Percentiles rank a stretch among this genome's conserved stretches.
phyloP scores from a whole-genome alignment of 2,113 vertebrate species.

The Amblyornis subalaris region DNA sequence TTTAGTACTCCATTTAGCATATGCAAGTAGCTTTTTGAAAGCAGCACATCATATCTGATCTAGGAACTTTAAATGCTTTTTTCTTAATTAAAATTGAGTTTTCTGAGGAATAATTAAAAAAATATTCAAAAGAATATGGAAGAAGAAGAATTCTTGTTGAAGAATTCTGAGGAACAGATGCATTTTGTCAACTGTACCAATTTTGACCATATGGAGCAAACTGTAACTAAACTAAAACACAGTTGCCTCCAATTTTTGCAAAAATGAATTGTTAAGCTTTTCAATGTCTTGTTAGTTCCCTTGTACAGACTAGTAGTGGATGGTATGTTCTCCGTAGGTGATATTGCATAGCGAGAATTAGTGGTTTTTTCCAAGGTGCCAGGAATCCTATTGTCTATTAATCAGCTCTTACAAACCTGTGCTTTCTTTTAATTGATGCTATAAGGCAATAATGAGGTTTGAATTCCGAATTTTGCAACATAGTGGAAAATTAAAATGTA shows the following conservation, averaged over 20 bases:
- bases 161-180: not conserved
- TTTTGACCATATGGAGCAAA: not conserved
- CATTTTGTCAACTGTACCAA: not conserved
- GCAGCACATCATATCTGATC: not conserved
- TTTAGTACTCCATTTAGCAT: not conserved
- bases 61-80: not conserved
- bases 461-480: not conserved
- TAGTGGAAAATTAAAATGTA: not conserved
- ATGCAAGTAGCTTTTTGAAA: not conserved
- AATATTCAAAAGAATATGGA: not conserved
- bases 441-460: not conserved
- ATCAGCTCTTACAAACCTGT: not conserved
- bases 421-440: not conserved
- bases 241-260: not conserved
- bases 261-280: not conserved
- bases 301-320: not conserved
- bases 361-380: not conserved
- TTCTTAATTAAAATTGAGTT: not conserved
- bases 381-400: not conserved
- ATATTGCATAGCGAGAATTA: not conserved
- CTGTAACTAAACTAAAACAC: not conserved
- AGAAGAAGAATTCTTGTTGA: not conserved
- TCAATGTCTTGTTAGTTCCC: not conserved
- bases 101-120: not conserved
- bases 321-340: not conserved